Conservation (phyloP, 2,797 vertebrate genomes). For the Melopsittacus undulatus region DNA sequence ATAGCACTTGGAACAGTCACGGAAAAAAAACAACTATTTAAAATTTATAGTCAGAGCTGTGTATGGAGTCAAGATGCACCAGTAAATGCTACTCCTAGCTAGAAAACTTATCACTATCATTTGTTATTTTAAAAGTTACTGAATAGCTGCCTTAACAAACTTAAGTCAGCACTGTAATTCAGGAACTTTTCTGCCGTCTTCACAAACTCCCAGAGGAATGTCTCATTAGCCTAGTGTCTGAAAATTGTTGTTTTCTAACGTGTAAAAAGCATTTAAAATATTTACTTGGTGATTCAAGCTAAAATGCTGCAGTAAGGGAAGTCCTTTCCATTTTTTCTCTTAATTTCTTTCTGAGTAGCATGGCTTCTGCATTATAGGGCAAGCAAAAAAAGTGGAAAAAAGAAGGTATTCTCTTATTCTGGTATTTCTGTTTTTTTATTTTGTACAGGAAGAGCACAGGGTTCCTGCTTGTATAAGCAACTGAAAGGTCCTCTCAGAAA, state of each 20-base stretch:
- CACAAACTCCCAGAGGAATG: background rate
- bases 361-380: background rate
- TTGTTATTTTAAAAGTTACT: background rate
- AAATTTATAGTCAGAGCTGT: background rate
- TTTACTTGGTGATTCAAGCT: background rate
- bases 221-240: background rate
- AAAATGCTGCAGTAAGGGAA: background rate
- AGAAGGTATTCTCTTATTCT: background rate
- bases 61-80: background rate
- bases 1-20: background rate
- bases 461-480: background rate
- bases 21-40: background rate
- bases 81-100: background rate
- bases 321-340: background rate
- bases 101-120: background rate
- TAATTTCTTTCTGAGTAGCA: background rate
- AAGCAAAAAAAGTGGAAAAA: background rate
- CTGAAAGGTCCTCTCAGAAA: background rate
- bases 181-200: background rate
- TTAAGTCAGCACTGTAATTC: background rate
- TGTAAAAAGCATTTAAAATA: background rate
- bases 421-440: background rate
- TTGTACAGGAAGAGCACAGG: background rate
- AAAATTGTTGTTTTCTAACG: constrained; percentile 5
- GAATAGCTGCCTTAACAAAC: background rate